Base-by-base conservation (phyloP, 2,888 invertebrate genomes). In the Achlya flavicornis region DNA sequence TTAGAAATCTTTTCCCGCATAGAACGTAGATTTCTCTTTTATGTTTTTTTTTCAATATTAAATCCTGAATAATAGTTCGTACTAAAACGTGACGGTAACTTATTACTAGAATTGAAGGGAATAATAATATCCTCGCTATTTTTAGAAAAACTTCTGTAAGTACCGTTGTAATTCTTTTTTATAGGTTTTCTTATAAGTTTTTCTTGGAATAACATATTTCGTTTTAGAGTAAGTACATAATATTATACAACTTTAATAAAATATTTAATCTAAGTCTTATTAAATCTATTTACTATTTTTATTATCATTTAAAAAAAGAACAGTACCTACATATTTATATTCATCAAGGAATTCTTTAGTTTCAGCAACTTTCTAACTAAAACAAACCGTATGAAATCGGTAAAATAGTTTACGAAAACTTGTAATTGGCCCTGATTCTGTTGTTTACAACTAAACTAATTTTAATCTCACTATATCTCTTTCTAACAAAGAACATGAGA, bases 21-120 rank as follows among this genome's bases (percentile, higher is more conserved):
- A 53, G 7, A 46, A 58, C 35, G 57, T 32, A 46, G 59, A 63
- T 63, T 62, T 63, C 63, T 57, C 62, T 64, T 67, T 67, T 67
- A 64, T 63, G 26, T 1, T 57, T 57, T 58, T 58, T 62, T 62
- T 58, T 58, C 58, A 58, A 41, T 41, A 7, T 53, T 48, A 48
- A 48, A 48, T 48, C 16, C 8, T 48, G 16, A 0, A 48, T 16
- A 48, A 16, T 48, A 53, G 10, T 19, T 53, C 53, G 19, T 53
- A 19, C 19, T 53, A 19, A 53, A 19, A 53, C 53, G 53, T 53
- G 19, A 48, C 16, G 14, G 48, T n/a, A n/a, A 46, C 46, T 46
- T 46, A 0, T 46, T n/a, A 46, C 16, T 48, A 48, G 48, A 53
- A 53, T 19, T 53, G 53, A 19, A 53, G 53, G 10, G 4, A 53